phyloP scores from a whole-genome alignment of 2,797 vertebrate genomes.

The Rousettus madagascariensis region DNA sequence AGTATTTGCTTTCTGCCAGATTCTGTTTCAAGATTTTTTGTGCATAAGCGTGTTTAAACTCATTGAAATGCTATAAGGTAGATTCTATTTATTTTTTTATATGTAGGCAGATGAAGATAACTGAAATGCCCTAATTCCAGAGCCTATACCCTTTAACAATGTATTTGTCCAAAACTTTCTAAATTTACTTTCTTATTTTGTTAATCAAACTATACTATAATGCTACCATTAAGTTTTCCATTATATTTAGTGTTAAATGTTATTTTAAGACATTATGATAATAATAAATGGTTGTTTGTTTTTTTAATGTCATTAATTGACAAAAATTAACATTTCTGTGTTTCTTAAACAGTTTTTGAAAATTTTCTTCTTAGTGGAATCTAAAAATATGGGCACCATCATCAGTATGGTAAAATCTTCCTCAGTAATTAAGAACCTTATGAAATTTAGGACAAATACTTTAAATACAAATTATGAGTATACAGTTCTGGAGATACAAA shows the following conservation, averaged over 20 bases:
- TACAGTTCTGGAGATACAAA: background rate
- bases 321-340: background rate
- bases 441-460: background rate
- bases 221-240: background rate
- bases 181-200: background rate
- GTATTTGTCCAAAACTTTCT: background rate
- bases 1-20: background rate
- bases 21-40: background rate
- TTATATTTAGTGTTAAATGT: background rate
- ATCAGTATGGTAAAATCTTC: background rate
- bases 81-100: background rate
- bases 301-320: background rate
- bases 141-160: background rate
- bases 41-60: background rate
- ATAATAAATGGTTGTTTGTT: background rate
- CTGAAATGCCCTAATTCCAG: background rate
- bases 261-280: background rate
- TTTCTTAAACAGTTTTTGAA: background rate
- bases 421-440: background rate
- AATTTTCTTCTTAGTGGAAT: background rate
- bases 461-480: background rate
- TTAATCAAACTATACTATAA: background rate
- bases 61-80: background rate
- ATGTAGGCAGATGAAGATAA: background rate
- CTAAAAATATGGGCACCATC: background rate